phyloP scores from a whole-genome alignment of 2,797 vertebrate genomes.

The Pangasius mekongensis region DNA sequence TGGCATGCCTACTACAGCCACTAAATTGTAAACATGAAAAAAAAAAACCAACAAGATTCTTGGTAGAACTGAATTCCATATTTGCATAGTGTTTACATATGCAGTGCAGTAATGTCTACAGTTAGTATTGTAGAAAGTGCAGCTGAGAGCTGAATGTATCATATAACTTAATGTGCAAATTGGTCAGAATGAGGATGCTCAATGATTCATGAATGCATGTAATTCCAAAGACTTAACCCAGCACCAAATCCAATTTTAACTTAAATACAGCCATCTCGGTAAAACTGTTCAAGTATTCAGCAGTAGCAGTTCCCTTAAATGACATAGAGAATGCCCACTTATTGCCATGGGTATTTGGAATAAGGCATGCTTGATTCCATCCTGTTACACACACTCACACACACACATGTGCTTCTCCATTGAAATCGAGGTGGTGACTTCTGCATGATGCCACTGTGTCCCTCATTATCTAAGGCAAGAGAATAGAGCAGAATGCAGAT shows the following conservation, averaged over 20 bases:
- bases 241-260: slow-evolving; percentile 30
- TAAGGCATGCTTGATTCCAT: slow-evolving; percentile 27
- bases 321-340: slow-evolving; percentile 21
- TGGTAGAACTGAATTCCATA: background rate
- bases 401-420: slow-evolving; percentile 33
- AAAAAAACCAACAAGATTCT: background rate
- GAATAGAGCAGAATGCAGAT: slow-evolving; percentile 55
- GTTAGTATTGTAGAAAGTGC: background rate
- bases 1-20: slow-evolving; percentile 59
- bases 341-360: slow-evolving; percentile 3
- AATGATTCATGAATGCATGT: slow-evolving; percentile 52
- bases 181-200: slow-evolving; percentile 35
- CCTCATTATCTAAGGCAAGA: slow-evolving; percentile 52
- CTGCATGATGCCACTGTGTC: slow-evolving; percentile 39
- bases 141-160: slow-evolving; percentile 14
- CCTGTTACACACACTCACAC: slow-evolving; percentile 9
- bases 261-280: background rate
- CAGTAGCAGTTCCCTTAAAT: slow-evolving; percentile 23
- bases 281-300: slow-evolving; percentile 27
- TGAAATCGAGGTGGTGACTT: slow-evolving; percentile 47
- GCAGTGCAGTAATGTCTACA: background rate
- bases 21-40: slow-evolving; percentile 36
- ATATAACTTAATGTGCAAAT: slow-evolving; percentile 32
- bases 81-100: background rate
- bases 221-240: slow-evolving; percentile 27